These are phyloP conservation scores for Stegastes partitus DNA, from an alignment of 2,113 vertebrate genomes.

Conservation along the genomic window DNA sequence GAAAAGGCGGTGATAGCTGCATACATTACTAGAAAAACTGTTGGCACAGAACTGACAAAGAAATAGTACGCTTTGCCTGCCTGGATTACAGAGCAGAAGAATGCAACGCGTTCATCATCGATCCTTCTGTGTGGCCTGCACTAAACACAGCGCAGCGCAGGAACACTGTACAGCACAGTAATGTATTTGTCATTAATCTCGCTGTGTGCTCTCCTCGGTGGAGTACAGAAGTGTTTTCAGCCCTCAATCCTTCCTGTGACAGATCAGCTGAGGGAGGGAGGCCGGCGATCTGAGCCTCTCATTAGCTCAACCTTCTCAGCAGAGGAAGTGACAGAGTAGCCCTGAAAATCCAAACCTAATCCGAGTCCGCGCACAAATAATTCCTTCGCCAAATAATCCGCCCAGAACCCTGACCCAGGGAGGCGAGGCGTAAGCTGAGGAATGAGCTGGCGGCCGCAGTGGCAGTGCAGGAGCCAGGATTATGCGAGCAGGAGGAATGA, in stretches of 20 bases:
- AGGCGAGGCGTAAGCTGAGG: constrained; percentile 46
- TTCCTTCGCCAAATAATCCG: constrained; percentile 77
- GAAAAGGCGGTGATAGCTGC: constrained; percentile 23
- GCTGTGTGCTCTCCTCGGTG: constrained; percentile 20
- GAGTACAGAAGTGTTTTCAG: constrained; percentile 41
- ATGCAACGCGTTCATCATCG: constrained; percentile 59
- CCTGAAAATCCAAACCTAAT: constrained; percentile 76
- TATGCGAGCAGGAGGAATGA: constrained; percentile 53
- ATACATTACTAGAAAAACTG: constrained; percentile 25
- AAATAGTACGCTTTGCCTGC: constrained; percentile 32
- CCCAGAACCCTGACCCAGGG: constrained; percentile 56
- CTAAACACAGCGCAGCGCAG: constrained; percentile 19
- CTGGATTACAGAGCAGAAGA: constrained; percentile 36
- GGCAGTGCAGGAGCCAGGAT: constrained; percentile 65
- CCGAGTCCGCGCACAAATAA: constrained; percentile 74
- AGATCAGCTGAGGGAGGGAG: constrained; percentile 32
- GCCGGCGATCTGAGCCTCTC: constrained; percentile 65
- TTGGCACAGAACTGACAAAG: constrained; percentile 51
- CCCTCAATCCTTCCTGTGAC: constrained; percentile 62
- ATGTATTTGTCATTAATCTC: constrained; percentile 72
- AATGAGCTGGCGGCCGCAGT: constrained; percentile 57
- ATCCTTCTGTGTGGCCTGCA: constrained; percentile 55
- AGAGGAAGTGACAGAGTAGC: constrained; percentile 70
- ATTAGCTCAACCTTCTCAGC: constrained; percentile 76
- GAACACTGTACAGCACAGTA: constrained; percentile 38